Evolutionary conservation across 2,113 vertebrate species (phyloP), one percentile per base, ranked within the genome.

Genomic region (Platichthys stellatus): DNA sequence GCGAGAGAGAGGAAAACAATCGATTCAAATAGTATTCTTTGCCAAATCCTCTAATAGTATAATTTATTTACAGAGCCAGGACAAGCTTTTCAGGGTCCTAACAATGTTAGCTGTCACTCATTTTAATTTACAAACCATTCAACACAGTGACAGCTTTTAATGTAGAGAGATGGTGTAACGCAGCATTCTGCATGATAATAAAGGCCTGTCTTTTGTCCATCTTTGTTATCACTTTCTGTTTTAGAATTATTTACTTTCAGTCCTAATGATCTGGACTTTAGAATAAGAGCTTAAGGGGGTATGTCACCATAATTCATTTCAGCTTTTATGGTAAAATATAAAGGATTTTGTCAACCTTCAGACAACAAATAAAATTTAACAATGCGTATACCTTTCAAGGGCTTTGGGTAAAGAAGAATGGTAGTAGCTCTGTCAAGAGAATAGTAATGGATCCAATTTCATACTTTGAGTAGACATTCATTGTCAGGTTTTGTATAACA

Each of bases 11-110:
- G 64, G 61, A 78, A 84, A 72, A 87, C 71, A 83, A 86, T 72
- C 82, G 67, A 71, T 85, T 85, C 35, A 68, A 85, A 88, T 70
- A 69, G 60, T 62, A 75, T 86, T 89, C 72, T 61, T 40, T 74
- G 66, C 66, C 79, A 83, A 87, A 85, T 85, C 78, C 73, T 79
- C 79, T 88, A 82, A 80, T 31, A 78, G 62, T 72, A 74, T 81
- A 86, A 68, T 78, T 63, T 62, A 77, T 88, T 86, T 77, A 79
- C 74, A 70, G 45, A 69, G 70, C 78, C 63, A 78, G 70, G 21
- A 72, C 72, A 72, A 54, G 82, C 58, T 68, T 89, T 80, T 31
- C 53, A 15, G 56, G 61, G 62, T 73, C 21, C 63, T 58, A 61
- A 72, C 65, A 72, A 64, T 35, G 79, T 80, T 76, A 43, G 63